These are phyloP conservation scores for Iguana delicatissima DNA, from an alignment of 2,797 vertebrate species.

Conservation along the genomic window DNA sequence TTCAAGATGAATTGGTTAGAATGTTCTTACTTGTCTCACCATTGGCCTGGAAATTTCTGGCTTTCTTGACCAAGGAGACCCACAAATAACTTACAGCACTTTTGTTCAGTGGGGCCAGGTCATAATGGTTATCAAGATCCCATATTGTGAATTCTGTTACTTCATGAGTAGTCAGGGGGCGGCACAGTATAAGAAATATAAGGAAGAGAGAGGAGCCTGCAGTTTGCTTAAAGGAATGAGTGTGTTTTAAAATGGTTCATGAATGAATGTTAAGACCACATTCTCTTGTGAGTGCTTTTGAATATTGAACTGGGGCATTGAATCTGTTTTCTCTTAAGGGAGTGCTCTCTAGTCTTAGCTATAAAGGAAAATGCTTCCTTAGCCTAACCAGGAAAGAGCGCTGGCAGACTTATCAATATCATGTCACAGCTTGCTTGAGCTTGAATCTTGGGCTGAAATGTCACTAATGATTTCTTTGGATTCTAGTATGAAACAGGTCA, in stretches of 20 bases:
- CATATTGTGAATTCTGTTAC: background rate
- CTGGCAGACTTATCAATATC: background rate
- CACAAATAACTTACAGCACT: background rate
- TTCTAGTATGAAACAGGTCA: background rate
- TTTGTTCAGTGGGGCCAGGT: background rate
- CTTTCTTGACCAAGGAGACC: background rate
- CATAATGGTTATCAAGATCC: background rate
- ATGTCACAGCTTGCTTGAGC: background rate
- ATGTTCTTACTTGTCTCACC: background rate
- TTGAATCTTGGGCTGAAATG: constrained; percentile 20
- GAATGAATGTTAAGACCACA: background rate
- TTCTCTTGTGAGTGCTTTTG: constrained; percentile 7
- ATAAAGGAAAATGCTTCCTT: background rate
- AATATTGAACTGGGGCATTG: background rate
- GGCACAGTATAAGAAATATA: too few relatives aligned
- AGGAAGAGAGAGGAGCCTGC: too few relatives aligned
- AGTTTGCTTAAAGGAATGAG: too few relatives aligned
- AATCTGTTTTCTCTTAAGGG: background rate
- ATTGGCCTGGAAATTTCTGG: background rate
- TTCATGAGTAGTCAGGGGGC: background rate
- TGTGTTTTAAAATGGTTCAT: background rate
- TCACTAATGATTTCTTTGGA: constrained; percentile 19
- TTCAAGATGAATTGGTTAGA: background rate
- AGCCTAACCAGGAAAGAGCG: background rate
- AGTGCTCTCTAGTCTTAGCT: background rate